A percentile compares a stretch with the other conserved stretches of the same genome.
Evolutionary conservation across 2,113 vertebrate species (phyloP).

Genomic region (Tragelaphus strepsiceros): DNA sequence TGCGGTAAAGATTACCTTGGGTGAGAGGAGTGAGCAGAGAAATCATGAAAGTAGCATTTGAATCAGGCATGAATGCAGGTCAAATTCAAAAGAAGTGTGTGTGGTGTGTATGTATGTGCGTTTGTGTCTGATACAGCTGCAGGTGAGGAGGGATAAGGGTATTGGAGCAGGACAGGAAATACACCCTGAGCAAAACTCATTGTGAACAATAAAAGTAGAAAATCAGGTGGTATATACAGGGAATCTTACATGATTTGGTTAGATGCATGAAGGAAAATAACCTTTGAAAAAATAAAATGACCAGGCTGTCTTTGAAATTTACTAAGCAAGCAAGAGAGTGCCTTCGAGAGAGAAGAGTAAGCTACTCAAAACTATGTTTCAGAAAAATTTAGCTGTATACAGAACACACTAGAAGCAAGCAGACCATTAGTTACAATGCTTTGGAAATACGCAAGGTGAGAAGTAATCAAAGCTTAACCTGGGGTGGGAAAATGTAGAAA

Average conservation of each 20-base stretch:
- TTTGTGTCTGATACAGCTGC: neutral
- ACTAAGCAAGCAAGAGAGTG: neutral
- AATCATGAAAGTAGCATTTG: neutral
- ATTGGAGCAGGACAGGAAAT: neutral
- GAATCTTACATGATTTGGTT: neutral
- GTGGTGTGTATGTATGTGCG: neutral
- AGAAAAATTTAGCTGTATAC: neutral
- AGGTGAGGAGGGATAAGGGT: neutral
- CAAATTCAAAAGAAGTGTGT: neutral
- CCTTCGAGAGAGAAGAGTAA: neutral
- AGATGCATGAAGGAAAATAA: neutral
- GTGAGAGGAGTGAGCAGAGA: neutral
- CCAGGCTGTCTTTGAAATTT: neutral
- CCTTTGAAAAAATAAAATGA: neutral
- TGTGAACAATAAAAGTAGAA: neutral
- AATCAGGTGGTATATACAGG: neutral
- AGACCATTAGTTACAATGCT: neutral
- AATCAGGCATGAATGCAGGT: neutral
- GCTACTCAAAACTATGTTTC: neutral
- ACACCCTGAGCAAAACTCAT: neutral
- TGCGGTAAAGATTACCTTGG: neutral
- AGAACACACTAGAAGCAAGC: neutral
- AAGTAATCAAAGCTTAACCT: neutral
- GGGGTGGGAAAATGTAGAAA: neutral
- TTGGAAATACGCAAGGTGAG: neutral